A percentile compares a stretch with the other conserved stretches of the same genome.
Evolutionary conservation across 2,888 invertebrate genomes (phyloP).

Genomic region (Syrphus vitripennis): DNA sequence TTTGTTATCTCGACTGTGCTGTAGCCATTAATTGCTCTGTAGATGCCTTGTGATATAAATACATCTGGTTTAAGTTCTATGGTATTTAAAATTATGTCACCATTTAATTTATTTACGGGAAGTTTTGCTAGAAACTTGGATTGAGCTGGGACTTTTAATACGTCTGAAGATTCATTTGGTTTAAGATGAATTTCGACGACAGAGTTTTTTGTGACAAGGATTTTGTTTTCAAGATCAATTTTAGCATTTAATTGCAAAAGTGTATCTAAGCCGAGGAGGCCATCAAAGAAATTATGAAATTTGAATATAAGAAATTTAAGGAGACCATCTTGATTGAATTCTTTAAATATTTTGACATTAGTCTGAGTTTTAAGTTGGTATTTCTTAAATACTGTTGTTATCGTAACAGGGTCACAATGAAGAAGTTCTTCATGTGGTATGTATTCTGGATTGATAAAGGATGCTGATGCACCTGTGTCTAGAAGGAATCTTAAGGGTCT

Average conservation of each 20-base stretch:
- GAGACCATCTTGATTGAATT: conserved; percentile 17
- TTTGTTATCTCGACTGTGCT: no score
- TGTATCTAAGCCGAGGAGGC: conserved; percentile 23
- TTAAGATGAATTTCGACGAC: not conserved
- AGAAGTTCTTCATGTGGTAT: conserved; percentile 6
- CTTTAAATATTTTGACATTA: conserved; percentile 1
- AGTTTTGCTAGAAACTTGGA: no score
- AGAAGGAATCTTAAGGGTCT: no score
- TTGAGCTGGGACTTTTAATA: no score
- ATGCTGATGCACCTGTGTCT: conserved; percentile 45
- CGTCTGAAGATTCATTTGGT: not conserved
- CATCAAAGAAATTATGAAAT: conserved; percentile 40
- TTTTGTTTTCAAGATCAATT: conserved; percentile 12
- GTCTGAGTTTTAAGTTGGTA: conserved; percentile 11
- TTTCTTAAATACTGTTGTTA: conserved; percentile 27
- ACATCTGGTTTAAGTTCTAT: no score
- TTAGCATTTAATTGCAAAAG: conserved; percentile 28
- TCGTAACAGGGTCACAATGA: conserved; percentile 29
- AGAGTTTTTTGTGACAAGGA: not conserved
- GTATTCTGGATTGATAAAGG: conserved; percentile 60
- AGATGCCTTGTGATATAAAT: no score
- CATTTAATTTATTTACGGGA: no score
- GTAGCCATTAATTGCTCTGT: not conserved
- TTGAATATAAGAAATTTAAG: conserved; percentile 20
- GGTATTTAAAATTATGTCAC: no score